Percentiles rank a stretch among this genome's conserved stretches.
phyloP scores from a whole-genome alignment of 2,888 invertebrate genomes.

The Cephus nigrinus region DNA sequence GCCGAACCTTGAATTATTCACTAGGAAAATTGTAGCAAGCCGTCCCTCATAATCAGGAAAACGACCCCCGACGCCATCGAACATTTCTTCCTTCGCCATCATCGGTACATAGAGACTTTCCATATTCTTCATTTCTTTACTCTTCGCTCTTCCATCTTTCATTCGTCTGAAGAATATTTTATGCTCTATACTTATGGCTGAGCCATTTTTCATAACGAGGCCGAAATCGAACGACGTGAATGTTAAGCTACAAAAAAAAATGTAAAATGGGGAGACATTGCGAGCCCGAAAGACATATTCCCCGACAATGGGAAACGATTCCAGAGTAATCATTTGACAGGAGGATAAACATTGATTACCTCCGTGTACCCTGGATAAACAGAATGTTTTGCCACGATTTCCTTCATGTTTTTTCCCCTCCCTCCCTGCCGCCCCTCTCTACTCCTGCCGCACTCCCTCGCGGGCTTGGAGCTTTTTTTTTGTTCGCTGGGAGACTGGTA shows the following conservation, averaged over 20 bases:
- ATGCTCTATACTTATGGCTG: not conserved
- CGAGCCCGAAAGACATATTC: too few species aligned
- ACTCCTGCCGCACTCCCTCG: not conserved
- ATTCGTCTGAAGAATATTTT: not conserved
- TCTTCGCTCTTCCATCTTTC: not conserved
- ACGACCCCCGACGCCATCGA: constrained; percentile 9
- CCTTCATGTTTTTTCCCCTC: constrained; percentile 29
- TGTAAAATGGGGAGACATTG: too few species aligned
- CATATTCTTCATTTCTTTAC: not conserved
- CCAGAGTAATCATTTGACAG: not conserved
- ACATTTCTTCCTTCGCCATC: not conserved
- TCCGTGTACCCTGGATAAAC: not conserved
- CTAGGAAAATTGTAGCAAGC: constrained; percentile 51
- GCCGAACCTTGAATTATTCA: constrained; percentile 54
- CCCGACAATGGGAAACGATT: not conserved
- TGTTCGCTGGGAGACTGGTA: constrained; percentile 24
- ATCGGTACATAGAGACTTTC: not conserved
- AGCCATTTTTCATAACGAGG: not conserved
- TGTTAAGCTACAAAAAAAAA: not conserved
- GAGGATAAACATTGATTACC: not conserved
- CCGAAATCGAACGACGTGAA: not conserved
- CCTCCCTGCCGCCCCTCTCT: not conserved
- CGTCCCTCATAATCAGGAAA: constrained; percentile 38
- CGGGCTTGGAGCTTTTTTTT: not conserved
- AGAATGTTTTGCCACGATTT: constrained; percentile 22